Base-by-base conservation (phyloP, 2,797 vertebrate species). In the Sebastes oblongus region DNA sequence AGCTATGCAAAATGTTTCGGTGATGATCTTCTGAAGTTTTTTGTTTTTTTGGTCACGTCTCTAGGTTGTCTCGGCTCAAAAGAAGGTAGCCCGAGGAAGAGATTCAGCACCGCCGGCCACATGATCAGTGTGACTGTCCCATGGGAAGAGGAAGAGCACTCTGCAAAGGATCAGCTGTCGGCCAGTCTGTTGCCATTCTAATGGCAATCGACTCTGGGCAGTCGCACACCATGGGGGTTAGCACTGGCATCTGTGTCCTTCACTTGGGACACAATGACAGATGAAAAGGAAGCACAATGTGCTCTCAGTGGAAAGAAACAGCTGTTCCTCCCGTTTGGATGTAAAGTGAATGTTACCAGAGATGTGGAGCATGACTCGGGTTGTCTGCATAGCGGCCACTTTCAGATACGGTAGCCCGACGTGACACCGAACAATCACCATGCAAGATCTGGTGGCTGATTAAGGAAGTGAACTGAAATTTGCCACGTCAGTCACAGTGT, bases 11-110 rank as follows among this genome's bases (percentile, higher is more conserved):
- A 34, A 67, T 66, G 7, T 75, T 50, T 55, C 29, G 12, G 5
- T 27, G 9, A 52, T 29, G 36, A 61, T 60, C 4, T 22, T 30
- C 14, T 68, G 18, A 46, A 67, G 5, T 8, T 4, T 30, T 27
- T 10, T 79, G 8, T 54, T 8, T 8, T 16, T 18, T 9, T 20
- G 25, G n/a, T 64, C 58, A 20, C 18, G 1, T 84, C 24, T 62
- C 11, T 39, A 92, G 90, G 83, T 84, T 85, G 74, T 89, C 81
- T 50, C n/a, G 56, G 29, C 83, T 88, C 69, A 89, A 64, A 72
- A 46, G 62, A 69, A 86, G 77, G 70, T 81, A 80, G 61, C 79
- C 29, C 0, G 24, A 79, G 56, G 78, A 56, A 46, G 59, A 58
- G n/a, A 66, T 72, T 34, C 66, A 66, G 66, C 78, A n/a, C 55